Evolutionary conservation across 2,888 invertebrate species (phyloP).

Genomic region (Xestia ashworthii): DNA sequence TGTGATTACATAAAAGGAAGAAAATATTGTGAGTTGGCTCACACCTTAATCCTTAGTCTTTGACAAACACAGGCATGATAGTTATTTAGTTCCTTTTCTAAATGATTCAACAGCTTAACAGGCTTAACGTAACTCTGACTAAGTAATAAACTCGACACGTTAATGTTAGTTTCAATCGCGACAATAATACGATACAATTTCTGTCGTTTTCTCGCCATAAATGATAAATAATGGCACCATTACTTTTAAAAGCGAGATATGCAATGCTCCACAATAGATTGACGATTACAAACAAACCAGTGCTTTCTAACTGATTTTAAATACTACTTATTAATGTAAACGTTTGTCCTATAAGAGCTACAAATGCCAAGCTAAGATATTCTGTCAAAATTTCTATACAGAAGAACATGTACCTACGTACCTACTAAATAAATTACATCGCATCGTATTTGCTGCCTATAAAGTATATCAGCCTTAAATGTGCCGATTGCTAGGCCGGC

Average conservation of each 20-base stretch:
- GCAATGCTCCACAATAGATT: conserved; percentile 21
- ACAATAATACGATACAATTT: conserved; percentile 31
- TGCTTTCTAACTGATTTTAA: conserved; percentile 30
- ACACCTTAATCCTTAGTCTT: neutral
- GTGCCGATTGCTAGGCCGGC: neutral
- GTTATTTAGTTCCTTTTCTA: conserved; percentile 14
- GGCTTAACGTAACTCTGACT: conserved; percentile 24
- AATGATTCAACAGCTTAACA: conserved; percentile 13
- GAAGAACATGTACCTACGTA: neutral
- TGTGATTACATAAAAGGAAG: neutral
- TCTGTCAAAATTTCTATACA: neutral
- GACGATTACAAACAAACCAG: conserved; percentile 26
- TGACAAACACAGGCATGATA: neutral
- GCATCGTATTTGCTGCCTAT: neutral
- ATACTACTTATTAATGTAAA: neutral
- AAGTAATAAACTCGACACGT: conserved; percentile 45
- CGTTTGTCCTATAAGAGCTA: neutral
- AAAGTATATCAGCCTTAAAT: neutral
- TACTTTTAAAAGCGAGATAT: conserved; percentile 29
- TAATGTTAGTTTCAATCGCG: conserved; percentile 42
- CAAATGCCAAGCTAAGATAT: neutral
- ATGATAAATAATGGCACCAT: conserved; percentile 40
- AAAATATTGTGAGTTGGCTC: neutral
- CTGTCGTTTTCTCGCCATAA: conserved; percentile 28
- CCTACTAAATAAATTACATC: neutral